Evolutionary conservation across 2,113 vertebrate genomes (phyloP).

Genomic region (Myanophis thanlyinensis): DNA sequence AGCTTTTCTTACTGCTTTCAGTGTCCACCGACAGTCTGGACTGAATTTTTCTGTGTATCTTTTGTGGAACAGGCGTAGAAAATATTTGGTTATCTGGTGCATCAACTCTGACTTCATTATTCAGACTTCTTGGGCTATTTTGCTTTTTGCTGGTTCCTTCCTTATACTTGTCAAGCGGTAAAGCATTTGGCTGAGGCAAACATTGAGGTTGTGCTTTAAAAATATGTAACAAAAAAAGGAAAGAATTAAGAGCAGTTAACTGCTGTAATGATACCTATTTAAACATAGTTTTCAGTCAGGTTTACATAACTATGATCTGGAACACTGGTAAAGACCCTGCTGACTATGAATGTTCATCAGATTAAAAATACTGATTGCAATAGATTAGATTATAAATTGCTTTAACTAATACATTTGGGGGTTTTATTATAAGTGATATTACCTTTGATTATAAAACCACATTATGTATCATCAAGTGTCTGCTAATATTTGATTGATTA

Average conservation of each 20-base stretch:
- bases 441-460: not conserved
- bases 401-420: no score
- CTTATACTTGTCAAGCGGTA: constrained; percentile 68
- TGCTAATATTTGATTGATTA: not conserved
- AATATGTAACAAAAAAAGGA: not conserved
- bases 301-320: not conserved
- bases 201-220: constrained; percentile 86
- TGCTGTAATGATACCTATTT: not conserved
- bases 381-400: not conserved
- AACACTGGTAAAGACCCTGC: not conserved
- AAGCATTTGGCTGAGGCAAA: constrained; percentile 73
- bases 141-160: constrained; percentile 75
- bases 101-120: constrained; percentile 66
- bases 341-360: not conserved
- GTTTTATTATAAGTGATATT: not conserved
- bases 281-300: not conserved
- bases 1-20: constrained; percentile 86
- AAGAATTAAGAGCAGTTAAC: constrained; percentile 20
- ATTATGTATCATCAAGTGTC: not conserved
- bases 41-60: constrained; percentile 90
- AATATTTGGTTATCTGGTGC: constrained; percentile 75
- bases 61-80: constrained; percentile 85
- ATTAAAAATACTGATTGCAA: not conserved
- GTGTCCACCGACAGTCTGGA: constrained; percentile 94
- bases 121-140: constrained; percentile 71